Evolutionary conservation across 2,888 invertebrate species (phyloP).

Genomic region (Apamea monoglypha): DNA sequence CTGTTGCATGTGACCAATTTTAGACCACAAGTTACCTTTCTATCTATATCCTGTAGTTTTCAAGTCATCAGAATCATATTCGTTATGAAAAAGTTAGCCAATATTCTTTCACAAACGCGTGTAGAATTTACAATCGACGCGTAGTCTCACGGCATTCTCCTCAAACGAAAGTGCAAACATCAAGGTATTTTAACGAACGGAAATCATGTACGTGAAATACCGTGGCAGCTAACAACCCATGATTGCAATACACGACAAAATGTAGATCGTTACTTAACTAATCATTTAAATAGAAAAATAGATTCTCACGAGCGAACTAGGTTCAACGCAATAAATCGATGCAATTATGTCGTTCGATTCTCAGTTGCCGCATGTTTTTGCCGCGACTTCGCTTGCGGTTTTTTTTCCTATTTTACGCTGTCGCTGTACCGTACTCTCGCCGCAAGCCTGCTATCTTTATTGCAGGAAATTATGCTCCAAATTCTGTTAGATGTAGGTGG

Average conservation of each 20-base stretch:
- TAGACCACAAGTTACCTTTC: neutral
- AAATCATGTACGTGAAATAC: constrained; percentile 40
- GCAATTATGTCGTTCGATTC: constrained; percentile 67
- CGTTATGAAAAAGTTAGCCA: constrained; percentile 40
- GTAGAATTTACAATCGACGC: constrained; percentile 24
- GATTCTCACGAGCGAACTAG: constrained; percentile 71
- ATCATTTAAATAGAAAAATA: constrained; percentile 68
- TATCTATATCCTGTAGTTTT: neutral
- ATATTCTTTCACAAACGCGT: constrained; percentile 26
- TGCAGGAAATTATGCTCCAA: constrained; percentile 68
- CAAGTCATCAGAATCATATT: neutral
- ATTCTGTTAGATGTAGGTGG: constrained; percentile 57
- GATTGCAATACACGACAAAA: constrained; percentile 61
- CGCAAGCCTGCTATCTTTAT: constrained; percentile 63
- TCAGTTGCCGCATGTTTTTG: constrained; percentile 55
- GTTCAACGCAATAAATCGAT: constrained; percentile 65
- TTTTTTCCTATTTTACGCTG: constrained; percentile 50
- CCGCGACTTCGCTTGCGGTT: constrained; percentile 46
- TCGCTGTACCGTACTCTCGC: constrained; percentile 55
- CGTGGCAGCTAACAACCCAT: constrained; percentile 36
- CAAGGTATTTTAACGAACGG: constrained; percentile 50
- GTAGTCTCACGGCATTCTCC: constrained; percentile 38
- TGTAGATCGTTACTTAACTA: constrained; percentile 69
- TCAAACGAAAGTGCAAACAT: constrained; percentile 53
- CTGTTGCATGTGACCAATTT: constrained; percentile 5